phyloP scores from a whole-genome alignment of 2,888 invertebrate genomes.

The Colletes collaris region DNA sequence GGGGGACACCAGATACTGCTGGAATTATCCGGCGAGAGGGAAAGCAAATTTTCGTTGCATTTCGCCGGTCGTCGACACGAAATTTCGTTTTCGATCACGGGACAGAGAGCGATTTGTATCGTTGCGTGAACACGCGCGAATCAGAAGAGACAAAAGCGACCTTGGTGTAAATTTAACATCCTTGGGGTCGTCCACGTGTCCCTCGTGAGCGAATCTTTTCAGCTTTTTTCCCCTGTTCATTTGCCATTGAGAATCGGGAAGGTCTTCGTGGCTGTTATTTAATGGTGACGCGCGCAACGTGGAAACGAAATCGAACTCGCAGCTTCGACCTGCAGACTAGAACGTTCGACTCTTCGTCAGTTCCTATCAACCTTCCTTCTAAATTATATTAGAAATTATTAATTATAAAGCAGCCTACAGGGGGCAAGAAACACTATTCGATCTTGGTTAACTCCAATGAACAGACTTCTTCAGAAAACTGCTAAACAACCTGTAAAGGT shows the following conservation, averaged over 20 bases:
- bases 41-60: constrained; percentile 5
- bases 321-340: too few species aligned
- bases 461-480: too few species aligned
- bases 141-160: constrained; percentile 35
- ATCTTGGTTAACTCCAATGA: too few species aligned
- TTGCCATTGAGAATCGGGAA: background rate
- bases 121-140: background rate
- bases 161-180: constrained; percentile 50
- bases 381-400: background rate
- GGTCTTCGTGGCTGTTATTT: background rate
- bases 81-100: constrained; percentile 36
- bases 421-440: too few species aligned
- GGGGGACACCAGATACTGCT: background rate
- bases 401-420: too few species aligned
- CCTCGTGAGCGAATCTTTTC: background rate
- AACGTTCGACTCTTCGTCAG: background rate
- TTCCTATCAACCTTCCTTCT: background rate
- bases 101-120: background rate
- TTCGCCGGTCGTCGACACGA: constrained; percentile 20
- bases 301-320: too few species aligned
- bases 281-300: too few species aligned
- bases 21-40: background rate
- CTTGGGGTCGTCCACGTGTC: constrained; percentile 7
- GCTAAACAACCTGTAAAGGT: too few species aligned
- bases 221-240: background rate